Conservation (phyloP, 2,113 vertebrate species). For the Chinchilla lanigera region DNA sequence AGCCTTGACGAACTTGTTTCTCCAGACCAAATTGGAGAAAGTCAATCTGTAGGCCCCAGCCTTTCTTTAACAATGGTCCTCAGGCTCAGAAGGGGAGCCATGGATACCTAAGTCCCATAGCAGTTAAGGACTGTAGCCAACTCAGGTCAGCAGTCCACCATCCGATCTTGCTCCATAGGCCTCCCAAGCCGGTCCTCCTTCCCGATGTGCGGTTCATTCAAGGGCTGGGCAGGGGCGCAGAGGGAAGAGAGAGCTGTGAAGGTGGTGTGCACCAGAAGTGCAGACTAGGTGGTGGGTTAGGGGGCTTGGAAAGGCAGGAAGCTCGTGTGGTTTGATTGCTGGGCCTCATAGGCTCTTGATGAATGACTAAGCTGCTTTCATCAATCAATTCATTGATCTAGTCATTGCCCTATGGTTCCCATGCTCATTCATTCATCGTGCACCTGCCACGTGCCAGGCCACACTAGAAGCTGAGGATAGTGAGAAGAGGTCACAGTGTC, state of each 20-base stretch:
- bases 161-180: background rate
- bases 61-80: background rate
- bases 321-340: background rate
- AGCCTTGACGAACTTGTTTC: background rate
- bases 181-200: background rate
- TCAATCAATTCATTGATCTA: background rate
- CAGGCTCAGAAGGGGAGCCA: background rate
- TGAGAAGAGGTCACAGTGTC: background rate
- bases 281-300: too few relatives aligned
- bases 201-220: background rate
- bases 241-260: background rate
- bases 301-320: background rate
- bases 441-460: background rate
- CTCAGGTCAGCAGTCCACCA: background rate
- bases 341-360: background rate
- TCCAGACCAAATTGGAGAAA: background rate
- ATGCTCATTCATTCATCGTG: background rate
- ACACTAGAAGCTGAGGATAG: background rate
- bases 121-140: background rate
- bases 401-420: background rate
- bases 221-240: background rate
- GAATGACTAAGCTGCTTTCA: background rate
- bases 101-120: background rate
- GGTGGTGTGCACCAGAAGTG: background rate
- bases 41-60: background rate